These are phyloP conservation scores for Sternotherus odoratus DNA, from an alignment of 2,797 vertebrate genomes.

Conservation along the genomic window DNA sequence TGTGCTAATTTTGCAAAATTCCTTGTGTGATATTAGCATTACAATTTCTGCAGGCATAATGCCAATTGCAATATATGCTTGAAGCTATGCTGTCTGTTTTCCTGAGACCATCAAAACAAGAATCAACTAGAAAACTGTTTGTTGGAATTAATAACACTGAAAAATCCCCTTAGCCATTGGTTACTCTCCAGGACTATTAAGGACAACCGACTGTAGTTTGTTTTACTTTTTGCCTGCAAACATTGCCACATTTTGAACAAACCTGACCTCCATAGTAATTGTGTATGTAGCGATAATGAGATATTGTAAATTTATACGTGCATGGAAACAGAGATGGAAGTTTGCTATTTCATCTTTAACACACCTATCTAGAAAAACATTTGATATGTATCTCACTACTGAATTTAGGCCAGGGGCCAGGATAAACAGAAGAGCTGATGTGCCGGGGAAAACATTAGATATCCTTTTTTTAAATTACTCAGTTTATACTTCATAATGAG, in stretches of 20 bases:
- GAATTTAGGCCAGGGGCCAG: background rate
- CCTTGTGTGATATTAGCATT: background rate
- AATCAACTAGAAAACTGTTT: constrained; percentile 45
- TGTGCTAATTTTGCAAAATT: background rate
- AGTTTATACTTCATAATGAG: background rate
- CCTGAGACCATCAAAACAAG: constrained; percentile 20
- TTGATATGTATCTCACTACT: background rate
- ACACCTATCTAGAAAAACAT: background rate
- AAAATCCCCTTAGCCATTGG: constrained; percentile 35
- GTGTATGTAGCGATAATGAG: background rate
- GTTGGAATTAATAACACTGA: constrained; percentile 22
- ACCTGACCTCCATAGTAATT: background rate
- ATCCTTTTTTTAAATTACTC: background rate
- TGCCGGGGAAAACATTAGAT: background rate
- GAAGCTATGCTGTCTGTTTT: background rate
- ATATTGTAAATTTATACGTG: background rate
- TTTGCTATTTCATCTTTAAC: background rate
- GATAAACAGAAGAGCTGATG: background rate
- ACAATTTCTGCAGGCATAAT: background rate
- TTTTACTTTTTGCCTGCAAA: constrained; percentile 26
- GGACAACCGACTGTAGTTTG: constrained; percentile 28
- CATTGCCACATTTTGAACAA: constrained; percentile 23
- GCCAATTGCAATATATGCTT: background rate
- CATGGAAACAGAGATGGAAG: background rate
- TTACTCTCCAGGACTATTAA: constrained; percentile 30